Conservation (phyloP, 2,113 vertebrate species). For the Condylura cristata region DNA sequence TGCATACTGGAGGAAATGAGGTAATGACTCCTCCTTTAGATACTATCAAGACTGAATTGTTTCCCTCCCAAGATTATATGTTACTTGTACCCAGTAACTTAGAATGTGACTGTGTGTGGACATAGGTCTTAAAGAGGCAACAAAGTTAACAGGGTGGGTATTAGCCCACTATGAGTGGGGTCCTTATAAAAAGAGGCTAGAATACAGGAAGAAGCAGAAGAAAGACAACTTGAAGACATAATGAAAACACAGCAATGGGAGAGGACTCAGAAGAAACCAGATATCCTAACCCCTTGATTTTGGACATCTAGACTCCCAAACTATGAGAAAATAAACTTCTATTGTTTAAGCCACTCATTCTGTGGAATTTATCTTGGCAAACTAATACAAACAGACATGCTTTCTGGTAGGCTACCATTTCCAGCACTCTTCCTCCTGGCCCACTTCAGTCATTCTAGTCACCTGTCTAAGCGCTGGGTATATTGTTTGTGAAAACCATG, state of each 20-base stretch:
- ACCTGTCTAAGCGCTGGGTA: background rate
- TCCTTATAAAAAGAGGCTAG: background rate
- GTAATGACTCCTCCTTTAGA: background rate
- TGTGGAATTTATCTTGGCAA: background rate
- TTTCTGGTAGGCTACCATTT: background rate
- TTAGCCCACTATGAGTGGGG: background rate
- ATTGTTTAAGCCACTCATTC: background rate
- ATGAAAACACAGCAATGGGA: background rate
- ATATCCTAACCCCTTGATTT: background rate
- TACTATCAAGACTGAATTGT: background rate
- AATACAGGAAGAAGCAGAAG: background rate
- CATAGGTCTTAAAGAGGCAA: background rate
- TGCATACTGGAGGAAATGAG: background rate
- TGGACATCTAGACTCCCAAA: background rate
- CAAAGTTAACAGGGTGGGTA: background rate
- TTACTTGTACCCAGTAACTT: background rate
- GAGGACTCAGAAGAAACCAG: background rate
- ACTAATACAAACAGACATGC: too few species aligned
- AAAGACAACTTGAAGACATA: background rate
- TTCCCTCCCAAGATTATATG: background rate
- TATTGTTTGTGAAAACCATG: background rate
- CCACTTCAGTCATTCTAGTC: background rate
- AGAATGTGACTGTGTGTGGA: background rate
- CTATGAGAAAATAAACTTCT: background rate
- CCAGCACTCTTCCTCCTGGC: background rate